Conservation (phyloP, 2,797 vertebrate genomes). For the Novumbra hubbsi region DNA sequence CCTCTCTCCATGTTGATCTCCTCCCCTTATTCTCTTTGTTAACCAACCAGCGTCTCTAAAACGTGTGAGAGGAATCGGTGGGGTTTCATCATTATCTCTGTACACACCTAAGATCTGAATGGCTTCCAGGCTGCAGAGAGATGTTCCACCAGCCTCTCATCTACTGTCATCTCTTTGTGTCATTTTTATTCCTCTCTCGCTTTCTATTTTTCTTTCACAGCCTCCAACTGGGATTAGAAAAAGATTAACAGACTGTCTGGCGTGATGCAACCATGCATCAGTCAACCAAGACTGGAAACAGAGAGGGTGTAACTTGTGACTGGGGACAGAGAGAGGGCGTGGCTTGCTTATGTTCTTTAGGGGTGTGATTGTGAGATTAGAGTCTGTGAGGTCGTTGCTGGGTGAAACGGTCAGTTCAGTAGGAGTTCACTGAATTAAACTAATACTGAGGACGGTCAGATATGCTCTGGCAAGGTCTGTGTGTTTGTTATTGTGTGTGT, state of each 20-base stretch:
- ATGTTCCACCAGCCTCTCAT: not conserved
- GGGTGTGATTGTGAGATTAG: not conserved
- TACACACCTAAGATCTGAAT: not conserved
- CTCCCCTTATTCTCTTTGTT: not conserved
- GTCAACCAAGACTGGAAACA: slow-evolving; percentile 29
- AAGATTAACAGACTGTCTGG: slow-evolving; percentile 65
- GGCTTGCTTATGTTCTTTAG: not conserved
- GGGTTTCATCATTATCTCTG: not conserved
- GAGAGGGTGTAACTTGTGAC: not conserved
- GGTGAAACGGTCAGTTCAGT: not conserved
- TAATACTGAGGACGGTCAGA: not conserved
- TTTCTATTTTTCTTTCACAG: slow-evolving; percentile 1
- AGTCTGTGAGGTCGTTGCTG: not conserved
- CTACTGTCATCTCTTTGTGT: slow-evolving; percentile 11
- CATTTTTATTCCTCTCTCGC: slow-evolving; percentile 10
- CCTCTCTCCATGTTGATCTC: not conserved
- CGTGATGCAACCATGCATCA: slow-evolving; percentile 40
- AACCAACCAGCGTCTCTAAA: not conserved
- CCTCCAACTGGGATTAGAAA: slow-evolving; percentile 57
- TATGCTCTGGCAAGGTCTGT: not conserved
- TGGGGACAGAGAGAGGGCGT: not conserved
- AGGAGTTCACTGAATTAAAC: not conserved
- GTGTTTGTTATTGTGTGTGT: not conserved
- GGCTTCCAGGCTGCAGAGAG: not conserved
- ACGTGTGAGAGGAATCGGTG: not conserved